These are phyloP conservation scores for Urocynchramus pylzowi DNA, from an alignment of 2,113 vertebrate species.

Conservation along the genomic window DNA sequence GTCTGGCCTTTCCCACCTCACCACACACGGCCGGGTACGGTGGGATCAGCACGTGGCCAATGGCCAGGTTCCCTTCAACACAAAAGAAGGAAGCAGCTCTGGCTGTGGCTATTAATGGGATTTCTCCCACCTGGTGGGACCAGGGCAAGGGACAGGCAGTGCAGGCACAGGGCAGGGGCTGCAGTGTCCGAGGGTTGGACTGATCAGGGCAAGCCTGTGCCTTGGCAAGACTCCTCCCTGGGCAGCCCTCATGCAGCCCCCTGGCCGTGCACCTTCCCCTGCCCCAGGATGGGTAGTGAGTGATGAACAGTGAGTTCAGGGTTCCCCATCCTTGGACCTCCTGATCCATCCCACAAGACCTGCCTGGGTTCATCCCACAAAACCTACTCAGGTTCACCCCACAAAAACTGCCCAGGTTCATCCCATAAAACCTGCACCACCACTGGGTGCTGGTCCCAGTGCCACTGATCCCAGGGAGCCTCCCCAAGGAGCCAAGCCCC, in stretches of 20 bases:
- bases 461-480: background rate
- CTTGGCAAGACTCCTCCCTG: background rate
- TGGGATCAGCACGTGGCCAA: background rate
- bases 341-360: background rate
- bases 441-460: background rate
- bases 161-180: background rate
- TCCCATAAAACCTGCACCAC: background rate
- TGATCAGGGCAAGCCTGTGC: background rate
- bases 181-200: accelerated
- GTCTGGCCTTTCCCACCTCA: background rate
- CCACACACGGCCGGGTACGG: background rate
- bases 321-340: background rate
- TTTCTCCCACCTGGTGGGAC: background rate
- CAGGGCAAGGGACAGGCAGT: background rate
- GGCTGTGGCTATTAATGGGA: background rate
- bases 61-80: background rate
- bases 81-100: conserved; percentile 3
- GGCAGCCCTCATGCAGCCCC: background rate
- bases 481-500: accelerated
- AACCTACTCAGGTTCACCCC: background rate
- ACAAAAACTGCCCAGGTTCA: background rate
- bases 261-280: accelerated
- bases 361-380: background rate
- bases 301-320: accelerated
- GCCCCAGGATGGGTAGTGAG: accelerated